Evolutionary conservation across 2,797 vertebrate genomes (phyloP), one percentile per base, ranked within the genome.

Genomic region (Neosilurus mollespiculum): DNA sequence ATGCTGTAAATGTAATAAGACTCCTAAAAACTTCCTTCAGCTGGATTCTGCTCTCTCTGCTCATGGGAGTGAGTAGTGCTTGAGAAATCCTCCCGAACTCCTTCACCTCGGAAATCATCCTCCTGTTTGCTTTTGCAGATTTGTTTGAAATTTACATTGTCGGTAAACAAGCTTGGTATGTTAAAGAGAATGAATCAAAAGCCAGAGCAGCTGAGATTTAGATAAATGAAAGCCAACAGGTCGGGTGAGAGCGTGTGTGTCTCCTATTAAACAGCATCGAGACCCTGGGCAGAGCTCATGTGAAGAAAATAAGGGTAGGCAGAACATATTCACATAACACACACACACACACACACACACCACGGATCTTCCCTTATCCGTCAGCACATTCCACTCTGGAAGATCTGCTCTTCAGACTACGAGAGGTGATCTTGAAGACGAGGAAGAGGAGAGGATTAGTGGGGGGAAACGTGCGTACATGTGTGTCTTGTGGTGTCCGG

Each of bases 141-240:
- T 88, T 89, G 84, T 85, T 88, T 87, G 77, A 88, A 85, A 87
- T 89, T 86, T 89, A 87, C 84, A 81, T 87, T 86, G 86, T 80
- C 83, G 80, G 84, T 86, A 89, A 89, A 86, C 87, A 89, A 85
- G 72, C 82, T 49, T 24, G 83, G 86, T 81, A 85, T 83, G 85
- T 87, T 85, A 82, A 87, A 81, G 81, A 85, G 88, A 86, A 90
- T 87, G 86, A 89, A 90, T 88, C 83, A 86, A 69, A 83, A 71
- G 51, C 24, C 43, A 64, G 80, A 72, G 56, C 66, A 56, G 70
- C 37, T 43, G 43, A 73, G 26, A 66, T 30, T 69, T 43, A 37
- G 82, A 80, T 87, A 84, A 87, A 87, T 72, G 83, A 58, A 58
- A 1, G 66, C 34, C n/a, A 82, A 75, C 26, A 81, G 80, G 76